Evolutionary conservation across 2,113 vertebrate genomes (phyloP).

Genomic region (Nothobranchius kuhntae): DNA sequence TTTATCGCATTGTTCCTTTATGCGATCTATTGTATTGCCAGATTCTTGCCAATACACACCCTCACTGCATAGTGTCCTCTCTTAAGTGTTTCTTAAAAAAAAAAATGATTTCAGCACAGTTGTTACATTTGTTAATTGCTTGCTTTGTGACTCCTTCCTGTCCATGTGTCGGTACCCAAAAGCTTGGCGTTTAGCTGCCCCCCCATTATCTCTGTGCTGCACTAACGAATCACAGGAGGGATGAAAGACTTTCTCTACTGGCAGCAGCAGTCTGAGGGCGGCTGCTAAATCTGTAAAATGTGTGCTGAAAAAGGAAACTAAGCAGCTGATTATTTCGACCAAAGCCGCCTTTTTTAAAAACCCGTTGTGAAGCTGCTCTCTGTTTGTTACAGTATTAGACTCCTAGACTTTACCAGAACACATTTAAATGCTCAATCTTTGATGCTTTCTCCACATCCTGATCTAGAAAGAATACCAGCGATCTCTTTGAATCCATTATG

Average conservation of each 20-base stretch:
- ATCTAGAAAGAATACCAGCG: not conserved
- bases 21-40: too few species aligned
- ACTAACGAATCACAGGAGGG: conserved; percentile 23
- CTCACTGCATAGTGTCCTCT: too few species aligned
- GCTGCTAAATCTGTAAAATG: conserved; percentile 50
- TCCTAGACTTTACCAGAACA: not conserved
- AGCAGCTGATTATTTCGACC: conserved; percentile 46
- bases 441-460: not conserved
- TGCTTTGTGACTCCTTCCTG: not conserved
- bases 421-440: not conserved
- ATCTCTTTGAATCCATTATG: conserved; percentile 4
- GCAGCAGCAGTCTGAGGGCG: conserved; percentile 42
- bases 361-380: conserved; percentile 1
- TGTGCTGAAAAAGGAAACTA: conserved; percentile 52
- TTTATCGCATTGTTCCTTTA: too few species aligned
- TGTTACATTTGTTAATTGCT: not conserved
- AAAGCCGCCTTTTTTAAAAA: conserved; percentile 12
- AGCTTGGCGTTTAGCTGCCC: not conserved
- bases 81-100: not conserved
- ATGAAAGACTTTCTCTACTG: conserved; percentile 18
- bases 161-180: conserved; percentile 11
- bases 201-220: not conserved
- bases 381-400: not conserved
- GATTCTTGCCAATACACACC: too few species aligned
- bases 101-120: not conserved